These are phyloP conservation scores for Penaeus japonicus DNA, from an alignment of 1,140 invertebrate species.

Conservation along the genomic window DNA sequence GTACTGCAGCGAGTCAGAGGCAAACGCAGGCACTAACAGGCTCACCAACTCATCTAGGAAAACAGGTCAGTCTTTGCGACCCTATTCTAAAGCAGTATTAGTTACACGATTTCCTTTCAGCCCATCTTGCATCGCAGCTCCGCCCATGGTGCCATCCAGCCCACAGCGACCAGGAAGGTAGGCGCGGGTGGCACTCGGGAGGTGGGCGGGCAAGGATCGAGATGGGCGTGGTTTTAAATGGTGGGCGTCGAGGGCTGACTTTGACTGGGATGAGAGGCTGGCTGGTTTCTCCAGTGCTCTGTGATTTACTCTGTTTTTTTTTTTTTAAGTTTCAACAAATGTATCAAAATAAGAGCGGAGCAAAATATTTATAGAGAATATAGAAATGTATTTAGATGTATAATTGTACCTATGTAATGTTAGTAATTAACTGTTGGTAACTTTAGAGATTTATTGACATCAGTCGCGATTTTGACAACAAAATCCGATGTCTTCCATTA, in stretches of 20 bases:
- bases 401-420: neutral
- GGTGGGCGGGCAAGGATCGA: too few species aligned
- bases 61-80: neutral
- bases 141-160: too few species aligned
- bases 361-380: neutral
- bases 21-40: neutral
- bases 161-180: too few species aligned
- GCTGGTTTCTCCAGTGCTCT: neutral
- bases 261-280: neutral
- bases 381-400: neutral
- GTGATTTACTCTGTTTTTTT: neutral
- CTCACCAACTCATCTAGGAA: neutral
- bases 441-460: neutral
- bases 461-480: slow-evolving; percentile 6
- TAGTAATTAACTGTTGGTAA: neutral
- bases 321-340: neutral
- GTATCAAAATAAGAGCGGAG: neutral
- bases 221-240: too few species aligned
- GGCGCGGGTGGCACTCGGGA: too few species aligned
- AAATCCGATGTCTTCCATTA: slow-evolving; percentile 10
- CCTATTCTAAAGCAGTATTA: neutral
- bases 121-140: too few species aligned
- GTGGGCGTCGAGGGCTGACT: neutral
- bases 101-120: too few species aligned
- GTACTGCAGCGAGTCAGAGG: neutral